Conservation (phyloP, 64 coral and sea anemone species). For the Stichodactyla mertensii region DNA sequence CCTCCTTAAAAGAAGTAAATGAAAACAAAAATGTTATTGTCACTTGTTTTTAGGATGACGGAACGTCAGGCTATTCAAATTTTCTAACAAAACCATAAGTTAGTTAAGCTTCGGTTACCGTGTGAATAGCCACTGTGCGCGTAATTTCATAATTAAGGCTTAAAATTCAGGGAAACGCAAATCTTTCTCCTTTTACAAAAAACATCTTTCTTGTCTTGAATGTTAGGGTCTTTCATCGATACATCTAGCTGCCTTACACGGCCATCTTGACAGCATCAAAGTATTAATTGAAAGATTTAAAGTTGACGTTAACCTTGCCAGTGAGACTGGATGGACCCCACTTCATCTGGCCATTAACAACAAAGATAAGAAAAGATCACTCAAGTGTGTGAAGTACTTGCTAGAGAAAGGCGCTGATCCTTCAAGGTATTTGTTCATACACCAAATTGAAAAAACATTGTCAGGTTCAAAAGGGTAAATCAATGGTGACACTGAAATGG, state of each 20-base stretch:
- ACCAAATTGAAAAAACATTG: too few species aligned
- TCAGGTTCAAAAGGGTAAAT: too few species aligned
- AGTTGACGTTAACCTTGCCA: conserved; percentile 78
- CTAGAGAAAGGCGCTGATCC: conserved; percentile 84
- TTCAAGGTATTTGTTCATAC: conserved; percentile 53
- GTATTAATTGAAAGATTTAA: conserved; percentile 74
- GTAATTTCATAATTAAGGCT: too few species aligned
- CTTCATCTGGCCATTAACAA: conserved; percentile 85
- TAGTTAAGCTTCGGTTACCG: too few species aligned
- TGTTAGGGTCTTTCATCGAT: conserved; percentile 74
- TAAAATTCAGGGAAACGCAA: too few species aligned
- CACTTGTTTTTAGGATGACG: not conserved
- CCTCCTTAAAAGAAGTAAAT: not conserved
- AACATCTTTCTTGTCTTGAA: not conserved
- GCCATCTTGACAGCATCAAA: conserved; percentile 86
- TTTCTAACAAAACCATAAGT: not conserved
- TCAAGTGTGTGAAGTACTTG: conserved; percentile 78
- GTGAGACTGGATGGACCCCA: conserved; percentile 86
- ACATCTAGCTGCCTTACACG: conserved; percentile 87
- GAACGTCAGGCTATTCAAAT: not conserved
- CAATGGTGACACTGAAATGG: too few species aligned
- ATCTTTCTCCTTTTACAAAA: too few species aligned
- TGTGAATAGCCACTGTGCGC: too few species aligned
- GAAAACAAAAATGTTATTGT: not conserved
- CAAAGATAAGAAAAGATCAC: conserved; percentile 54